Percentiles rank a stretch among this genome's conserved stretches.
phyloP scores from a whole-genome alignment of 2,888 invertebrate genomes.

The Pocota personata region DNA sequence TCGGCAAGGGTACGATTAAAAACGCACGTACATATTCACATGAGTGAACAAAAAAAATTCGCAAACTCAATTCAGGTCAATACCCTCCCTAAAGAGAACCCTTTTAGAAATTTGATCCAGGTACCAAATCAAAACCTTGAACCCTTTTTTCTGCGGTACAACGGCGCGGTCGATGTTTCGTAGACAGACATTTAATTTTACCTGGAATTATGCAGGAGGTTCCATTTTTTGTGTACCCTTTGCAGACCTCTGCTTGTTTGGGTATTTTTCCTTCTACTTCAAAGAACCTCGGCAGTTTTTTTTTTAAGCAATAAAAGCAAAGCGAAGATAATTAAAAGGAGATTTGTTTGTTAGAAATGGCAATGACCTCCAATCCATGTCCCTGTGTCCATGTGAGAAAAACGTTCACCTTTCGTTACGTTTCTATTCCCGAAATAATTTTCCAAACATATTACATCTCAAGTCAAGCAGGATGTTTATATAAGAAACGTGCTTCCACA shows the following conservation, averaged over 20 bases:
- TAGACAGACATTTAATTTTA: constrained; percentile 57
- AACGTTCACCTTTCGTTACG: neutral
- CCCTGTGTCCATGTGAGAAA: neutral
- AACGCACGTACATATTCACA: constrained; percentile 32
- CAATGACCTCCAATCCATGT: constrained; percentile 12
- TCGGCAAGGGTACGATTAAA: constrained; percentile 17
- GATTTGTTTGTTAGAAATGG: constrained; percentile 19
- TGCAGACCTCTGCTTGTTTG: constrained; percentile 15
- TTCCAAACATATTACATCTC: constrained; percentile 8
- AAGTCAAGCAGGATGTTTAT: constrained; percentile 51
- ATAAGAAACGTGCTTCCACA: constrained; percentile 37
- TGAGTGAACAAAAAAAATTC: constrained; percentile 23
- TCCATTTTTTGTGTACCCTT: constrained; percentile 18
- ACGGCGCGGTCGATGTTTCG: constrained; percentile 10
- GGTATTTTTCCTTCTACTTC: constrained; percentile 5
- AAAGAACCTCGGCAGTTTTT: constrained; percentile 3
- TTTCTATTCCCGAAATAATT: constrained; percentile 15
- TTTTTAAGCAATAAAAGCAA: neutral
- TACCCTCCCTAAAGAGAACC: constrained; percentile 54
- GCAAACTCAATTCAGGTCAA: constrained; percentile 46
- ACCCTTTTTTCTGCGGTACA: constrained; percentile 30
- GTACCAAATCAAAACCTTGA: constrained; percentile 61
- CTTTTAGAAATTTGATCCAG: constrained; percentile 66
- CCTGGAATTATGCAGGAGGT: constrained; percentile 40
- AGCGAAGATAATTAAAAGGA: constrained; percentile 41